Conservation (phyloP, 1,140 invertebrate species). For the Meloidogyne floridensis region DNA sequence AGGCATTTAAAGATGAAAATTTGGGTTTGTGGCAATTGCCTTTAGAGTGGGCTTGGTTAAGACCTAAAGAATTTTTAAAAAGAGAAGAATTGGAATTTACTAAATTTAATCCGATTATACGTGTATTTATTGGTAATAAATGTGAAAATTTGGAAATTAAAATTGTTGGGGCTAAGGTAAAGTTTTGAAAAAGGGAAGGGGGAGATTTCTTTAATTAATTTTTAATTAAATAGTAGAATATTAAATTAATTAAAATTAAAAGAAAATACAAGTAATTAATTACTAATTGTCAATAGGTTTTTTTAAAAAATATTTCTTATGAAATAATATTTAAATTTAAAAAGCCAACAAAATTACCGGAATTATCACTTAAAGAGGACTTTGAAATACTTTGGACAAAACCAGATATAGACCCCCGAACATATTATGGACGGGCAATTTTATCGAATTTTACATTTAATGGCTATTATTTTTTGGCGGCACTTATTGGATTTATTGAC, state of each 20-base stretch:
- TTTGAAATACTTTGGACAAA: not conserved
- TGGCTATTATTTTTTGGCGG: not conserved
- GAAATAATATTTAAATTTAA: not conserved
- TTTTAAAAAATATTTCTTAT: too few species aligned
- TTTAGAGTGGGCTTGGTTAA: constrained; percentile 8
- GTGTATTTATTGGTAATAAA: not conserved
- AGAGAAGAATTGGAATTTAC: not conserved
- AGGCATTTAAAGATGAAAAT: not conserved
- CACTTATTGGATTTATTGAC: constrained; percentile 4
- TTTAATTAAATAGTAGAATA: too few species aligned
- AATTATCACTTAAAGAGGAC: not conserved
- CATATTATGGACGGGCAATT: not conserved
- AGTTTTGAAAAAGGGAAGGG: too few species aligned
- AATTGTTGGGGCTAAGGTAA: not conserved
- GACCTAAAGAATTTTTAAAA: constrained; percentile 4
- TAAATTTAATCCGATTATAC: not conserved
- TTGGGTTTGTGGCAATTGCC: constrained; percentile 1
- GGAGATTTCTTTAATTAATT: too few species aligned
- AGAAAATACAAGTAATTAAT: too few species aligned
- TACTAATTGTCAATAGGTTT: too few species aligned
- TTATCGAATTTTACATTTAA: not conserved
- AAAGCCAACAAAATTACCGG: not conserved
- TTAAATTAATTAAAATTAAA: too few species aligned
- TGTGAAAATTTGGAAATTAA: not conserved
- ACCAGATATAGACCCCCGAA: not conserved